Base-by-base conservation (phyloP, 2,113 vertebrate species). In the Tetraodon nigroviridis region DNA sequence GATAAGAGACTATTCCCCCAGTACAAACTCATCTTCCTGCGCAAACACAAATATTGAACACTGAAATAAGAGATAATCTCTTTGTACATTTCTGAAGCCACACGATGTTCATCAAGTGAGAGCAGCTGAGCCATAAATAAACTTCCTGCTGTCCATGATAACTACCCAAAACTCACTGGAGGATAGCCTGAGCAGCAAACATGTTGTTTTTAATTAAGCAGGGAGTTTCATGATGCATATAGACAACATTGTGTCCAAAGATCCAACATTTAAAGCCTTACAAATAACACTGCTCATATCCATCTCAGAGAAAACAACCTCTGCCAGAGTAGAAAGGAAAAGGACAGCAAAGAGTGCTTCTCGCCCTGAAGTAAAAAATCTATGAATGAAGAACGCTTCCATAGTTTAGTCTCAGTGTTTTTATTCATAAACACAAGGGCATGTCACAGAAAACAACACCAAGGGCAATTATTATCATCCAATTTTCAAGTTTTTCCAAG, bases 391-490 rank as follows among this genome's bases (percentile, higher is more conserved):
- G 32, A 56, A 24, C 19, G 3, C 20, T 29, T 13, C 6, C 7
- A 18, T 0, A 22, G 24, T 55, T 79, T 29, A 29, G n/a, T 18
- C 2, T 21, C 69, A 27, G 20, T 19, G 6, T 22, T 74, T 83
- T 86, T 82, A 88, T 85, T 88, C 15, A 44, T 13, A 51, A 52
- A 13, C 60, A 76, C 61, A 55, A 63, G 67, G 32, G 19, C 57
- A 65, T 51, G 51, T 67, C 20, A 78, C 67, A 21, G 48, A 58
- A 24, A 53, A 64, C 37, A 27, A 55, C 57, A 80, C 63, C 18
- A 71, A n/a, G 20, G 27, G 46, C 67, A 72, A 52, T 61, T 41
- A 5, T 60, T 77, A 71, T 54, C 3, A 71, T 54, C 3, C 1
- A 47, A 67, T 70, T 37, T 19, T 19, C 48, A 71, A 71, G 61